Base-by-base conservation (phyloP, 2,888 invertebrate species). In the Ormia ochracea region DNA sequence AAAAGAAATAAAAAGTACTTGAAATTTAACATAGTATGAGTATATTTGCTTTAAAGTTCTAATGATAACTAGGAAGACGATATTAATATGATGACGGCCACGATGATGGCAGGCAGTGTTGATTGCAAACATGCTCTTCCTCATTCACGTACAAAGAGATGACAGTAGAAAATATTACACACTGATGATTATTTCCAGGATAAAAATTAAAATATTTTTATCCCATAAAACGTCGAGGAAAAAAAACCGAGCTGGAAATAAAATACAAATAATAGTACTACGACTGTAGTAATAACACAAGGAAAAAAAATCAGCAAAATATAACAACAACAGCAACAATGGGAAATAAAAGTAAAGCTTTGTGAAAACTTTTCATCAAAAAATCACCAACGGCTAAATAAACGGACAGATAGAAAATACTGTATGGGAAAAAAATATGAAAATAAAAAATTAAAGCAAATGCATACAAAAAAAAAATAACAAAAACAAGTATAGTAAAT, bases 331-430 rank as follows among this genome's bases (percentile, higher is more conserved):
- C 12, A n/a, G 50, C 38, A 63, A 48, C 28, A 23, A 61, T 31
- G 23, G 1, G 52, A 68, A 68, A 69, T 85, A 86, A 85, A 80
- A 66, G 76, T 68, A 76, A 68, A 48, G 75, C 76, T 80, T 76
- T 80, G 72, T 76, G 61, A 86, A 87, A 87, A 87, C 84, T 87
- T 87, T 83, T 83, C 83, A 83, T 83, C 83, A 83, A 82, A 83
- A 77, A 82, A 83, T 83, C 82, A 83, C 83, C 83, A 82, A 83
- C 78, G 83, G 83, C 82, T 83, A 83, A 78, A 82, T 80, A 72
- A 80, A 80, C 72, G 76, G 72, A 76, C 76, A 76, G 76, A 76
- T 80, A 50, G 75, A 79, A 50, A 61, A 65, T 74, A 59, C 59
- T 56, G 33, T 45, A 58, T 21, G n/a, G 4, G 36, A 33, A 23